Evolutionary conservation across 2,888 invertebrate species (phyloP).

Genomic region (Andricus quercusramuli): DNA sequence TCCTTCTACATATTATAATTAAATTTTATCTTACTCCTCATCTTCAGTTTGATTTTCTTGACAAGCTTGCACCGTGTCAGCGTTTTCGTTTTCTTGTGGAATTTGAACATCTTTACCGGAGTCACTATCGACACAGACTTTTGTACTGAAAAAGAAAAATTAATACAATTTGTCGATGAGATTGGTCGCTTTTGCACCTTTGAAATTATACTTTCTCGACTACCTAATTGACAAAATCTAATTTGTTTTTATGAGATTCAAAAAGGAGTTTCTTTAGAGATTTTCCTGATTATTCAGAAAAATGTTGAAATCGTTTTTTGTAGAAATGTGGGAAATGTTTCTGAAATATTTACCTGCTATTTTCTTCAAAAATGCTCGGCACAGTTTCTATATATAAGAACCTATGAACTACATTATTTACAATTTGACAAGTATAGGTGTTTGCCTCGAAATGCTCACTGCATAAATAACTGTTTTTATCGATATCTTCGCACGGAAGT

Average conservation of each 20-base stretch:
- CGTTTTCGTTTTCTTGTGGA: background rate
- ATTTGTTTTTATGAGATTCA: too few species aligned
- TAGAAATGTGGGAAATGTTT: background rate
- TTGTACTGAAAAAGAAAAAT: background rate
- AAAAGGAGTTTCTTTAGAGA: too few species aligned
- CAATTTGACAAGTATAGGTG: slow-evolving; percentile 3
- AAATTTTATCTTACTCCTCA: slow-evolving; percentile 3
- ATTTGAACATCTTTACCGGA: background rate
- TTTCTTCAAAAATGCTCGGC: background rate
- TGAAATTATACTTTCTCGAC: too few species aligned
- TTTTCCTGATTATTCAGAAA: too few species aligned
- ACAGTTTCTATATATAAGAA: slow-evolving; percentile 19
- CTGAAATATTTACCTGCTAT: background rate
- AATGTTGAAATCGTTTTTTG: too few species aligned
- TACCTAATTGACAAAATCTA: too few species aligned
- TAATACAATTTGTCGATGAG: background rate
- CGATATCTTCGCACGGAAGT: background rate
- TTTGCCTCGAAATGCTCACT: slow-evolving; percentile 20
- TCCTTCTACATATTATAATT: background rate
- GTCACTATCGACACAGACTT: background rate
- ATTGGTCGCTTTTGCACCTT: background rate
- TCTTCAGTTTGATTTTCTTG: background rate
- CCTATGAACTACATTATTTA: slow-evolving; percentile 28
- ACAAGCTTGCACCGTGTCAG: too few species aligned
- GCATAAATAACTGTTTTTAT: slow-evolving; percentile 33